A percentile compares a stretch with the other conserved stretches of the same genome.
Evolutionary conservation across 2,113 vertebrate species (phyloP).

Genomic region (Salvelinus sp.): DNA sequence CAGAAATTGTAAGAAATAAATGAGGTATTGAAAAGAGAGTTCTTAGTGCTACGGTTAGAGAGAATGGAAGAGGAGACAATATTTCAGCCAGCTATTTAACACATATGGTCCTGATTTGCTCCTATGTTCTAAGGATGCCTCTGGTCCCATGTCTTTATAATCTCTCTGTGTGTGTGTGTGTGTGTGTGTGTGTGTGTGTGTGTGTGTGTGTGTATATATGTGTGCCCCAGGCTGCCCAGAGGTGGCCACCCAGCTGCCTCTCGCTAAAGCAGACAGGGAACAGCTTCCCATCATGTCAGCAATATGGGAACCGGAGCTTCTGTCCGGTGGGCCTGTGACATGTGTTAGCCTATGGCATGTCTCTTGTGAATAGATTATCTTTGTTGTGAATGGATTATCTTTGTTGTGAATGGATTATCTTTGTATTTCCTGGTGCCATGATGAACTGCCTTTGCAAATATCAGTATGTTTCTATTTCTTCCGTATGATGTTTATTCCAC

Average conservation of each 20-base stretch:
- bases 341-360: conserved; percentile 67
- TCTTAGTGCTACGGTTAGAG: background rate
- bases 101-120: conserved; percentile 47
- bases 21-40: background rate
- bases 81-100: conserved; percentile 30
- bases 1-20: too few species aligned
- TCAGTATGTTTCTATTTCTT: background rate
- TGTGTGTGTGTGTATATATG: conserved; percentile 23
- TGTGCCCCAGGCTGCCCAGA: conserved; percentile 64
- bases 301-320: conserved; percentile 77
- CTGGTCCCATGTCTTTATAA: conserved; percentile 31
- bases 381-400: conserved; percentile 41
- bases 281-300: conserved; percentile 79
- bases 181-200: conserved; percentile 21
- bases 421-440: background rate
- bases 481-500: too few species aligned
- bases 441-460: background rate
- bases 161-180: conserved; percentile 13
- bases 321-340: conserved; percentile 72
- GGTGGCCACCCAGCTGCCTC: conserved; percentile 75
- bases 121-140: conserved; percentile 40
- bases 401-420: conserved; percentile 11
- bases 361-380: conserved; percentile 65
- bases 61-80: background rate
- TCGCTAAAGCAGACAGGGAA: conserved; percentile 74